Evolutionary conservation across 2,797 vertebrate genomes (phyloP).

Genomic region (Pachyuromys duprasi): DNA sequence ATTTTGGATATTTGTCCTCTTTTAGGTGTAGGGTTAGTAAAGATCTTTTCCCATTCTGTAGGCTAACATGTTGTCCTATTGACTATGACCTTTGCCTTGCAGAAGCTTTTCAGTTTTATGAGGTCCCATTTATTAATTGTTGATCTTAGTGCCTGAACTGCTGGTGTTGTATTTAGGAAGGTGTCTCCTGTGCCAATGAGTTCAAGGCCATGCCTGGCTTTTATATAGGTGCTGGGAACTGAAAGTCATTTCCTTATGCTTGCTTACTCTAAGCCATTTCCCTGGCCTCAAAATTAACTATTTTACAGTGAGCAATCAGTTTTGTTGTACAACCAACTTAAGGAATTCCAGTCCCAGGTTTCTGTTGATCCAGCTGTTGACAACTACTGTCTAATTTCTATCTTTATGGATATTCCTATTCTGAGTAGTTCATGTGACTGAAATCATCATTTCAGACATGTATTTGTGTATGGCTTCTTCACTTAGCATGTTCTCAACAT

Average conservation of each 20-base stretch:
- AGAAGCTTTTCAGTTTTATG: too few species aligned
- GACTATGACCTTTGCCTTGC: too few species aligned
- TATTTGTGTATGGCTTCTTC: slow-evolving; percentile 5
- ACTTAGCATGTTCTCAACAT: background rate
- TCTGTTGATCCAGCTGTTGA: background rate
- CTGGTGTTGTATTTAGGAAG: too few species aligned
- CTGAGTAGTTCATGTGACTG: background rate
- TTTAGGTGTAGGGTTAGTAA: too few species aligned
- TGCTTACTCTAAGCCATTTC: background rate
- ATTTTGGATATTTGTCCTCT: too few species aligned
- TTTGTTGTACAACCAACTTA: background rate
- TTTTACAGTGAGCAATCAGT: background rate
- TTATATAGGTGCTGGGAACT: too few species aligned
- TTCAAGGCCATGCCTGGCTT: background rate
- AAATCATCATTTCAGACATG: background rate
- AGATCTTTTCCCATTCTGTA: too few species aligned
- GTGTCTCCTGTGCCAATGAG: too few species aligned
- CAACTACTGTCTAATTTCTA: background rate
- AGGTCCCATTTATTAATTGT: too few species aligned
- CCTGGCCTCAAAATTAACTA: background rate
- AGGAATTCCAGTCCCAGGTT: background rate
- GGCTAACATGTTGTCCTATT: too few species aligned
- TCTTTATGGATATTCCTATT: background rate
- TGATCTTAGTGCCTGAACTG: too few species aligned
- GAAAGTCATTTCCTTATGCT: background rate